Conservation (phyloP, 2,797 vertebrate genomes). For the Aulostomus chinensis region DNA sequence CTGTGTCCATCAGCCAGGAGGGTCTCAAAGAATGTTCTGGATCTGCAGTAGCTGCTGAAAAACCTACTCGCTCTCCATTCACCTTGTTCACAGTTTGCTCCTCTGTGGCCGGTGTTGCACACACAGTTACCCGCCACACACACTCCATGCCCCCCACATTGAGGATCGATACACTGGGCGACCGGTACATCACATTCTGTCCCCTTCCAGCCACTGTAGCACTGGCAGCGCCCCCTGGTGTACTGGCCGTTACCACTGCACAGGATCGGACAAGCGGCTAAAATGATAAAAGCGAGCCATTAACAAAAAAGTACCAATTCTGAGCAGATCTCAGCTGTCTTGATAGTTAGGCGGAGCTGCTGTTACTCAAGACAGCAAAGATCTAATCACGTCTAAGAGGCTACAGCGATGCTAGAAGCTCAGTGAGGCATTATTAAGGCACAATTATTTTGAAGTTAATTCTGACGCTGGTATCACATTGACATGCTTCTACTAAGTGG, state of each 20-base stretch:
- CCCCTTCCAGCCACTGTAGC: conserved; percentile 98
- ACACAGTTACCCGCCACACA: conserved; percentile 93
- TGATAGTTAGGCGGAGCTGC: no score
- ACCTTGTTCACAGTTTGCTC: conserved; percentile 95
- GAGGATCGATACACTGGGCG: conserved; percentile 91
- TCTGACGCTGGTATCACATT: no score
- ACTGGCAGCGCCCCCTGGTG: conserved; percentile 96
- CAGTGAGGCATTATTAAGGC: no score
- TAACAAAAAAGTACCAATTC: no score
- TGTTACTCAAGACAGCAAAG: no score
- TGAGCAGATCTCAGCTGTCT: no score
- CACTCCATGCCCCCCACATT: conserved; percentile 90
- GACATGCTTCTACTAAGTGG: no score
- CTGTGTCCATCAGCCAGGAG: conserved; percentile 49
- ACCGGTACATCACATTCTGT: conserved; percentile 92
- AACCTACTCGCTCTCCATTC: conserved; percentile 35
- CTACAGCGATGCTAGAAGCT: no score
- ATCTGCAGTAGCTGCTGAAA: conserved; percentile 9
- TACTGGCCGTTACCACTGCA: conserved; percentile 98
- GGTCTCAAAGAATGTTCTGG: conserved; percentile 15
- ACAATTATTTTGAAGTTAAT: no score
- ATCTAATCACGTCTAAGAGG: no score
- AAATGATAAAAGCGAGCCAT: no score
- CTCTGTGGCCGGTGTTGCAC: conserved; percentile 95
- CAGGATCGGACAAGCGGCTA: conserved; percentile 94